phyloP scores from a whole-genome alignment of 1,140 invertebrate species.

The Lordiphosa clarofinis region DNA sequence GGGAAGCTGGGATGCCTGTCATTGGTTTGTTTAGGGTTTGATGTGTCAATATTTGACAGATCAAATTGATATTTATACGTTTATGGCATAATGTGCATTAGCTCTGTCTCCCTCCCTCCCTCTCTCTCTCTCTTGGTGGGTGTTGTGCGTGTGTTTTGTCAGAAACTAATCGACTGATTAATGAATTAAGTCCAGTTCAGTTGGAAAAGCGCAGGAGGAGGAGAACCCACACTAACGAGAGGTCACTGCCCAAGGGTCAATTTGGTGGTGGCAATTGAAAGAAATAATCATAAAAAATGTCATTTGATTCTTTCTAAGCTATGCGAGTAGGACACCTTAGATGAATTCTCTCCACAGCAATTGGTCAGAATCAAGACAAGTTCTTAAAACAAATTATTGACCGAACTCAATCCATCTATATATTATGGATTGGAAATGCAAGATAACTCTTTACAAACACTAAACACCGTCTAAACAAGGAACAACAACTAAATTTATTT shows the following conservation, averaged over 20 bases:
- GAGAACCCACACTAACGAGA: conserved; percentile 16
- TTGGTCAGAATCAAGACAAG: too few species aligned
- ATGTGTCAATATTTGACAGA: conserved; percentile 78
- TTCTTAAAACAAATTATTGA: too few species aligned
- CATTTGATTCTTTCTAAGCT: too few species aligned
- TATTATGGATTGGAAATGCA: too few species aligned
- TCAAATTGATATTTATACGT: conserved; percentile 77
- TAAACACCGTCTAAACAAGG: too few species aligned
- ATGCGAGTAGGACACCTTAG: too few species aligned
- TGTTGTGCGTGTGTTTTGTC: conserved; percentile 30
- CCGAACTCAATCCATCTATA: too few species aligned
- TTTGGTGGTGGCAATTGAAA: conserved; percentile 4
- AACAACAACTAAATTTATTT: too few species aligned
- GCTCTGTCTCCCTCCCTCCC: neutral
- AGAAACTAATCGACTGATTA: conserved; percentile 66
- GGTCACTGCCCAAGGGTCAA: conserved; percentile 31
- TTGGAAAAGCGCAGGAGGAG: conserved; percentile 3
- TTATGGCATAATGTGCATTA: conserved; percentile 49
- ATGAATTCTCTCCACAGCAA: too few species aligned
- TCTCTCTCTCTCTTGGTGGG: too few species aligned
- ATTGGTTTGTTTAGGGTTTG: conserved; percentile 77
- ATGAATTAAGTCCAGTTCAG: conserved; percentile 21
- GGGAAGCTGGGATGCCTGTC: conserved; percentile 44
- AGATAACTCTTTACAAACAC: too few species aligned
- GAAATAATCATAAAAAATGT: too few species aligned